A percentile compares a stretch with the other conserved stretches of the same genome.
Evolutionary conservation across 2,888 invertebrate species (phyloP).

Genomic region (Ditylenchus weischeri): DNA sequence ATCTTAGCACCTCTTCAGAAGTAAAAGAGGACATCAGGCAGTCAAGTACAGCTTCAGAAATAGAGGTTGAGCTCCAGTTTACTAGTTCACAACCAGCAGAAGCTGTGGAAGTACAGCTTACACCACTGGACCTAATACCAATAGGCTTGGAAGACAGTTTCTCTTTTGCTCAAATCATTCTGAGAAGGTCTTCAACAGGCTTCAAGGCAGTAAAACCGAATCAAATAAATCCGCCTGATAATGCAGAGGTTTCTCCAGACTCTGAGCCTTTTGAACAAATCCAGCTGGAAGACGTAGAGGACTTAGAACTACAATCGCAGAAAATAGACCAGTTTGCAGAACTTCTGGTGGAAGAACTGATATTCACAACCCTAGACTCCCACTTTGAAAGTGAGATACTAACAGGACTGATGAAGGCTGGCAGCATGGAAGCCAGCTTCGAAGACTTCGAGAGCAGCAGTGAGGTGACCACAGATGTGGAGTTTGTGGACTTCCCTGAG

Average conservation of each 20-base stretch:
- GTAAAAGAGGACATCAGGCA: too few relatives aligned
- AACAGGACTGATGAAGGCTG: too few relatives aligned
- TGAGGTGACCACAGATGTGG: not conserved
- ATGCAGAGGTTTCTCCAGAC: too few relatives aligned
- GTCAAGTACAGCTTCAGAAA: too few relatives aligned
- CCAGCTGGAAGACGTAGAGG: not conserved
- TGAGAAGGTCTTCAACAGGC: not conserved
- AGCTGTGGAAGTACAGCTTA: too few relatives aligned
- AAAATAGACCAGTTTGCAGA: not conserved
- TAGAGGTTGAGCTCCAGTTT: too few relatives aligned
- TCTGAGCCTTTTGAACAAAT: not conserved
- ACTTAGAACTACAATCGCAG: not conserved
- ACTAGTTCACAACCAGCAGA: too few relatives aligned
- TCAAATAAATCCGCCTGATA: not conserved
- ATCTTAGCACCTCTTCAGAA: too few relatives aligned
- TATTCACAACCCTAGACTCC: not conserved
- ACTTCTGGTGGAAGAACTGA: slow-evolving; percentile 8
- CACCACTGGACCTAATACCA: not conserved
- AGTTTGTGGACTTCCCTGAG: not conserved
- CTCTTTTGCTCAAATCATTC: slow-evolving; percentile 8
- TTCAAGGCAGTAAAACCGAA: not conserved
- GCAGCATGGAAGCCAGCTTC: not conserved
- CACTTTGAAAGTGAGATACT: too few relatives aligned
- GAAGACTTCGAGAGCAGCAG: slow-evolving; percentile 10
- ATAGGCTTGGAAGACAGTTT: slow-evolving; percentile 8